phyloP scores from a whole-genome alignment of 92 coral and sea anemone genomes.

The Isaurus tuberculatus region DNA sequence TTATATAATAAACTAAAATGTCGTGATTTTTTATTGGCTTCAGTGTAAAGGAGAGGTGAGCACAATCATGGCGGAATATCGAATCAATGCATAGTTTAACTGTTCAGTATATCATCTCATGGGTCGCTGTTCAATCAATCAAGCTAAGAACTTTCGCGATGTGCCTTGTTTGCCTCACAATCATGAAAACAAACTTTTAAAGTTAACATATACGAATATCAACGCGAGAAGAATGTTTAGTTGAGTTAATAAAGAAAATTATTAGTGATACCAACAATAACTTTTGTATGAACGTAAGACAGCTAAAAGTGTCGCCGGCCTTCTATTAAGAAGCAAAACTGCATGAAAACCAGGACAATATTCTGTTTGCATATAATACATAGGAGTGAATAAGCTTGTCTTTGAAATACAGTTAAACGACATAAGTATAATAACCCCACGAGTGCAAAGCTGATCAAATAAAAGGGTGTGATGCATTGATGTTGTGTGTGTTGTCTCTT shows the following conservation, averaged over 20 bases:
- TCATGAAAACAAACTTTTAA: background rate
- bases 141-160: background rate
- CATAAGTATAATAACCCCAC: background rate
- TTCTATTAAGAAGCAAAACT: background rate
- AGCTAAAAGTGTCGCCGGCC: background rate
- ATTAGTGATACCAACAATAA: background rate
- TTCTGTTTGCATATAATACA: background rate
- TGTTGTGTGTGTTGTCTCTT: background rate
- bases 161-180: background rate
- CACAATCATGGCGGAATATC: no score
- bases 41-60: background rate
- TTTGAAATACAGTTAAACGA: background rate
- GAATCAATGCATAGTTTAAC: no score
- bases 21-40: background rate
- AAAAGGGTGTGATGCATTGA: background rate
- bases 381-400: background rate
- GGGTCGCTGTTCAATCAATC: background rate
- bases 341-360: background rate
- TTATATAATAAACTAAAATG: background rate
- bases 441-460: background rate
- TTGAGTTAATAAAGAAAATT: background rate
- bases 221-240: background rate
- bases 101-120: no score
- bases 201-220: background rate
- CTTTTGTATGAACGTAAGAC: no score